Evolutionary conservation across 2,888 invertebrate genomes (phyloP), one percentile per base, ranked within the genome.

Genomic region (Invenusta paracnida): DNA sequence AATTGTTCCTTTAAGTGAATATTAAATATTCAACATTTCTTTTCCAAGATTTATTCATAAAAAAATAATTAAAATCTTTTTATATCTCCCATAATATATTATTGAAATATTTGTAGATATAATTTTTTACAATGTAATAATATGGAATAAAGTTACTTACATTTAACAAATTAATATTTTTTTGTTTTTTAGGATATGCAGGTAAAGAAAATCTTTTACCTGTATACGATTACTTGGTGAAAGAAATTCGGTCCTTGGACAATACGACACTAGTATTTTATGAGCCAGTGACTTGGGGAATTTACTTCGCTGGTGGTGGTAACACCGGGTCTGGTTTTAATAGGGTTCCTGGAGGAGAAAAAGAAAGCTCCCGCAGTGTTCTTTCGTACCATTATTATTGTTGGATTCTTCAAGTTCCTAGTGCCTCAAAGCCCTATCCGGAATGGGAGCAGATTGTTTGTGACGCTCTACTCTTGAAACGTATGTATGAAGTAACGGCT

Each of bases 221-320:
- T 28, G 27, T 88, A 0, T 89, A 89, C 86, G 88, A 89, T 73
- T 30, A 2, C 28, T 28, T 86, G 0, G 73, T 73, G 81, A 83
- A 85, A 13, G 88, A 88, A 2, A 89, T 89, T n/a, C 83, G 89
- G 31, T 48, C 79, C 73, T 86, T 88, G n/a, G 89, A 90, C 85
- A 86, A 88, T 28, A 83, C 87, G 23, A 88, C 89, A 0, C 67
- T 89, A 0, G 81, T 89, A 1, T 90, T 89, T 82, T 89, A 89
- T 85, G 89, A 89, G 85, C 89, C 89, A n/a, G 89, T 89, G 30
- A 89, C 89, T 17, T 89, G 89, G 89, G 89, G 88, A 0, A 87
- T 89, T 28, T 85, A 88, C 28, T 82, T 87, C 29, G 86, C 88
- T 30, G 88, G 88, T n/a, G 82, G 82, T 5, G 31, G 82, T 0